phyloP scores from a whole-genome alignment of 1,140 invertebrate species.

The Camponotus vicinus region DNA sequence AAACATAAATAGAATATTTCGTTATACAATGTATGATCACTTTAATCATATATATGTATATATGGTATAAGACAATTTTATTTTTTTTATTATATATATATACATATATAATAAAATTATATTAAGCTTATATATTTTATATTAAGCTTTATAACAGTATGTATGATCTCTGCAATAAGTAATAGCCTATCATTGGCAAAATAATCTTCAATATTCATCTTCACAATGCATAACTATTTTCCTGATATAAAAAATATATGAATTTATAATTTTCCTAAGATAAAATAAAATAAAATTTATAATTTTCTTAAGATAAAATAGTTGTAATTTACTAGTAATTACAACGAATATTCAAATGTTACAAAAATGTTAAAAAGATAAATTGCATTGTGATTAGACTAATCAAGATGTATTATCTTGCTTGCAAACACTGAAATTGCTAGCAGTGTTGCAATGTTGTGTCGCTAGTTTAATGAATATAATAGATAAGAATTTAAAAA shows the following conservation, averaged over 20 bases:
- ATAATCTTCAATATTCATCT: slow-evolving; percentile 52
- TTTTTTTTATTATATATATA: slow-evolving; percentile 17
- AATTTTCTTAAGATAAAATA: slow-evolving; percentile 58
- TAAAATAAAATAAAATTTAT: too few species aligned
- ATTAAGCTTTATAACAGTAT: slow-evolving; percentile 42
- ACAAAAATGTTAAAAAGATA: slow-evolving; percentile 49
- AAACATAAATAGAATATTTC: slow-evolving; percentile 67
- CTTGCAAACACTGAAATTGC: slow-evolving; percentile 52
- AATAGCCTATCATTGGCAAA: slow-evolving; percentile 58
- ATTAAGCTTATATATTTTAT: slow-evolving; percentile 38
- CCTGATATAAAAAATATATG: too few species aligned
- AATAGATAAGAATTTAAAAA: slow-evolving; percentile 52
- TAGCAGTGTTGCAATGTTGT: slow-evolving; percentile 45
- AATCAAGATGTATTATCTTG: slow-evolving; percentile 41
- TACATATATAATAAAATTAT: background rate
- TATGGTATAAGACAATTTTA: background rate
- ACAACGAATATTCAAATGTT: slow-evolving; percentile 65
- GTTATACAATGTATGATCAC: slow-evolving; percentile 16
- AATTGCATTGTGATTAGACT: slow-evolving; percentile 47
- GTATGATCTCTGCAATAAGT: slow-evolving; percentile 64
- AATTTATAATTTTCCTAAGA: too few species aligned
- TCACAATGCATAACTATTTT: slow-evolving; percentile 31
- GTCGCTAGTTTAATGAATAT: slow-evolving; percentile 58
- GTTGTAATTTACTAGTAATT: slow-evolving; percentile 66
- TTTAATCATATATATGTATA: background rate